These are phyloP conservation scores for Anisognathus igniventris DNA, from an alignment of 2,797 vertebrate genomes.

Conservation along the genomic window DNA sequence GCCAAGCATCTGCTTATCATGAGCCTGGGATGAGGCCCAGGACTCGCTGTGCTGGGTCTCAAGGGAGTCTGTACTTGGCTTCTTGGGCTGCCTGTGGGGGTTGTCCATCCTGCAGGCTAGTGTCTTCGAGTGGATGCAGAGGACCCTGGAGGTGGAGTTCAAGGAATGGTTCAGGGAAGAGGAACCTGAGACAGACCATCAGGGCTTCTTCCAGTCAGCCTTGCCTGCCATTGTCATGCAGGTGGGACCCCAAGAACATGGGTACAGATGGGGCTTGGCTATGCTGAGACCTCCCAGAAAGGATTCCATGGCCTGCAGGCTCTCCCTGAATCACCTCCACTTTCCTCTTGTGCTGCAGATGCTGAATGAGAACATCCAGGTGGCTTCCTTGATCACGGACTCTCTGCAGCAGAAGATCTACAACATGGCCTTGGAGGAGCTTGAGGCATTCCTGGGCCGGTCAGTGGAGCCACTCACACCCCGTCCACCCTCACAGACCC, in stretches of 20 bases:
- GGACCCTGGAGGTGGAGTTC: slow-evolving; percentile 89
- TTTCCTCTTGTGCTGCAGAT: slow-evolving; percentile 77
- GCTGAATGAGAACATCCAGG: slow-evolving; percentile 89
- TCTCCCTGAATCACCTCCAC: neutral
- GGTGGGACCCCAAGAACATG: slow-evolving; percentile 66
- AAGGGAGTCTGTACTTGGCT: neutral
- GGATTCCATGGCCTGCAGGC: neutral
- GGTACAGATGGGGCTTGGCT: neutral
- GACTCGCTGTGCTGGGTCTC: neutral
- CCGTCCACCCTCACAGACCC: neutral
- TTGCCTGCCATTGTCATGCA: slow-evolving; percentile 89
- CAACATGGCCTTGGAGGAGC: slow-evolving; percentile 88
- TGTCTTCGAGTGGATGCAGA: slow-evolving; percentile 93
- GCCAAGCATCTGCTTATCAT: neutral
- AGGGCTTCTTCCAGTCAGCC: slow-evolving; percentile 91
- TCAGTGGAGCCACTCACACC: slow-evolving; percentile 39
- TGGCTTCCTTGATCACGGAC: slow-evolving; percentile 83
- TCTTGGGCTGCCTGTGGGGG: neutral
- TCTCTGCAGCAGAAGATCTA: slow-evolving; percentile 85
- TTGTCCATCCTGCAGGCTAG: slow-evolving; percentile 73
- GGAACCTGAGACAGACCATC: slow-evolving; percentile 88
- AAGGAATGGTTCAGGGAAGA: slow-evolving; percentile 91
- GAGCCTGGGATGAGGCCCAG: neutral
- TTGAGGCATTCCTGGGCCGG: slow-evolving; percentile 88
- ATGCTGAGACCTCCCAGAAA: neutral